phyloP scores from a whole-genome alignment of 1,140 invertebrate genomes.

The Diorhabda carinulata region DNA sequence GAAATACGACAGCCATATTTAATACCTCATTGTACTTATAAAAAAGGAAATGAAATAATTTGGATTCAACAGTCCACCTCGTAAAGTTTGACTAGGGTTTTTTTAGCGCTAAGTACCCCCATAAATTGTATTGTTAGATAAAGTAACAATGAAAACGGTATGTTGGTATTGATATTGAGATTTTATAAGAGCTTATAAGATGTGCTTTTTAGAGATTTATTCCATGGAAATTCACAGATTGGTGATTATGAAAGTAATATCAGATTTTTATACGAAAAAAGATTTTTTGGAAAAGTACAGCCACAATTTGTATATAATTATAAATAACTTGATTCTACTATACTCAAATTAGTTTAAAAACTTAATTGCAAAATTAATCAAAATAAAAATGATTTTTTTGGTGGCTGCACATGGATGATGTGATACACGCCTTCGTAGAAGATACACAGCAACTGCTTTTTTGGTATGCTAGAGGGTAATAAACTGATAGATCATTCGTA shows the following conservation, averaged over 20 bases:
- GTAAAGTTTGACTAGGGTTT: constrained; percentile 19
- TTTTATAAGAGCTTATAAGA: neutral
- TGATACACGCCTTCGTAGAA: no score
- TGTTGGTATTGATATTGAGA: constrained; percentile 2
- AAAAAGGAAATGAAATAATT: constrained; percentile 28
- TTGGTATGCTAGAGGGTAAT: no score
- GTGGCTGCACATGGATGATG: no score
- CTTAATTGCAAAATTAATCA: no score
- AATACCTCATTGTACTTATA: constrained; percentile 18
- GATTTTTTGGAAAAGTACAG: no score
- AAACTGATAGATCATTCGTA: no score
- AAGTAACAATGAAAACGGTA: constrained; percentile 2
- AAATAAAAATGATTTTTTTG: no score
- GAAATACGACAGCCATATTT: constrained; percentile 21
- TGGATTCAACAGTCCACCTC: constrained; percentile 19
- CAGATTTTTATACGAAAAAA: no score
- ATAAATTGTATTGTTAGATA: constrained; percentile 11
- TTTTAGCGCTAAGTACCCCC: constrained; percentile 10
- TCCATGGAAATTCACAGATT: neutral
- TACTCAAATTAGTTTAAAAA: no score
- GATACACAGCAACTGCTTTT: no score
- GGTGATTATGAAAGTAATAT: neutral
- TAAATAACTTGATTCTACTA: no score
- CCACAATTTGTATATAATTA: no score
- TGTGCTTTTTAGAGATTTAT: neutral